phyloP scores from a whole-genome alignment of 2,113 vertebrate genomes.

The Thermophis baileyi region DNA sequence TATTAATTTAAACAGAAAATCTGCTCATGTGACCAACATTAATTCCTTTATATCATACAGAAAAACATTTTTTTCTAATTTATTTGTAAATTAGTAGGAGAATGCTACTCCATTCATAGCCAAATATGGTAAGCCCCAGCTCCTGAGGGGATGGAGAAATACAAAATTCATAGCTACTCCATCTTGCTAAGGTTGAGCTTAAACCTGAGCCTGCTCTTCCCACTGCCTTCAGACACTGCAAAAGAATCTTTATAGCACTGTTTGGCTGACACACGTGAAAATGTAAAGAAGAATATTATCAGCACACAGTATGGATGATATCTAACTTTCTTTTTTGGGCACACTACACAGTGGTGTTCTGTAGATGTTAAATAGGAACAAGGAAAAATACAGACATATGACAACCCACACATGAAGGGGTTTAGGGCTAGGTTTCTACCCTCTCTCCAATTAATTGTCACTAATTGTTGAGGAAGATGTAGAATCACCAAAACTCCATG shows the following conservation, averaged over 20 bases:
- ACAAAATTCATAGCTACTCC: neutral
- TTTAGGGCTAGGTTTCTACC: neutral
- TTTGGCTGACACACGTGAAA: neutral
- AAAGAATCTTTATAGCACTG: neutral
- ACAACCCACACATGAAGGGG: neutral
- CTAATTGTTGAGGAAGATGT: neutral
- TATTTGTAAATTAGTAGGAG: conserved; percentile 51
- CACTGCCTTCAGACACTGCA: neutral
- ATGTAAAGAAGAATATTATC: neutral
- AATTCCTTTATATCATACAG: conserved; percentile 39
- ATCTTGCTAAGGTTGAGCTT: neutral
- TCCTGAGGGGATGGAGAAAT: neutral
- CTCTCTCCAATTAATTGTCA: neutral
- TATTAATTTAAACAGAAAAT: conserved; percentile 61
- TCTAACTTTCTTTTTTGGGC: neutral
- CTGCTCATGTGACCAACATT: conserved; percentile 47
- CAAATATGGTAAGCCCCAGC: neutral
- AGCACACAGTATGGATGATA: neutral
- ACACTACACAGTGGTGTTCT: neutral
- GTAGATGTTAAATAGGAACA: neutral
- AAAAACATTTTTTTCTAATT: conserved; percentile 44
- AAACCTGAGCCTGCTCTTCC: neutral
- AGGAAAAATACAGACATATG: neutral
- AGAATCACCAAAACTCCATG: neutral
- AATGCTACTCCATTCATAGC: neutral